phyloP scores from a whole-genome alignment of 1,140 invertebrate species.

The Heliothis virescens region DNA sequence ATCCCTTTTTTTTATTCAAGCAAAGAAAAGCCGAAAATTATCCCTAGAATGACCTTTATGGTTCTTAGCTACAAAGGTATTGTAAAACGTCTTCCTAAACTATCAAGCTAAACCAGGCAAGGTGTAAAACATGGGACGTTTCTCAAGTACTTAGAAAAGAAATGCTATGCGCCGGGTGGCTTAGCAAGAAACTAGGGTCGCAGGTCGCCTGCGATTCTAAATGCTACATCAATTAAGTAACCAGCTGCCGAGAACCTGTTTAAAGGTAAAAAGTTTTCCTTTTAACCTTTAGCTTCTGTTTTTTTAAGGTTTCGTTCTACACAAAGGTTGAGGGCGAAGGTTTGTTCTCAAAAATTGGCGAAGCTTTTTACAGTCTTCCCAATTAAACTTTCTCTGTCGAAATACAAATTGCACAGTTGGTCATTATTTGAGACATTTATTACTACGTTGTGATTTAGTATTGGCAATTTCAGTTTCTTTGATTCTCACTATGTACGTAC shows the following conservation, averaged over 20 bases:
- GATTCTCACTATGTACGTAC: too few species aligned
- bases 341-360: too few species aligned
- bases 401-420: too few species aligned
- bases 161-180: not conserved
- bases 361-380: too few species aligned
- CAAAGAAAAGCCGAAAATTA: too few species aligned
- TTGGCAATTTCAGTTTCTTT: too few species aligned
- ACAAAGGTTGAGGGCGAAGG: too few species aligned
- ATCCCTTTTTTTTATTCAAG: too few species aligned
- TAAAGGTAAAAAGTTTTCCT: not conserved
- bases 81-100: not conserved
- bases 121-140: not conserved
- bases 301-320: not conserved
- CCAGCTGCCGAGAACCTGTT: constrained; percentile 16
- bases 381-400: too few species aligned
- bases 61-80: not conserved
- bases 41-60: too few species aligned
- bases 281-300: not conserved
- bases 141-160: constrained; percentile 7
- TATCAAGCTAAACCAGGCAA: not conserved
- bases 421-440: too few species aligned
- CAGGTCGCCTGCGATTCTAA: not conserved
- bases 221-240: constrained; percentile 2
- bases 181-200: constrained; percentile 14
- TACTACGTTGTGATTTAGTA: too few species aligned